phyloP scores from a whole-genome alignment of 1,140 invertebrate species.

The Drosophila obscura region DNA sequence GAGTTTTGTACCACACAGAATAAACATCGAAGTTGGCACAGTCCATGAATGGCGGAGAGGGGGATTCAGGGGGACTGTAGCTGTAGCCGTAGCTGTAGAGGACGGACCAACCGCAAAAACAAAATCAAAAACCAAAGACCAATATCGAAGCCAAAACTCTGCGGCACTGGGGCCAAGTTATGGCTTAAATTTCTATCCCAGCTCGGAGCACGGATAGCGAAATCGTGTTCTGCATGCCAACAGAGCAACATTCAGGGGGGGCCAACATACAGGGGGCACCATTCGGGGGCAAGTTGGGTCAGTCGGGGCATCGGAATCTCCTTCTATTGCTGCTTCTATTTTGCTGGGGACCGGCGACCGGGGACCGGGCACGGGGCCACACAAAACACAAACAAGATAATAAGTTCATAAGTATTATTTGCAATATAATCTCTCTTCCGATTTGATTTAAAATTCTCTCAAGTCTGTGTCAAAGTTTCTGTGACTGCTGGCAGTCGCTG shows the following conservation, averaged over 20 bases:
- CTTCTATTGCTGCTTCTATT: neutral
- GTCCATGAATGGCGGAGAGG: conserved; percentile 20
- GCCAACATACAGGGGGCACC: conserved; percentile 18
- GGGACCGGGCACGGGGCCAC: conserved; percentile 27
- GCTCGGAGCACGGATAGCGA: conserved; percentile 53
- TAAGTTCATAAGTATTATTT: conserved; percentile 83
- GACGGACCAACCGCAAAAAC: conserved; percentile 30
- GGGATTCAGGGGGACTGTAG: conserved; percentile 1
- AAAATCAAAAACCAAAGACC: conserved; percentile 64
- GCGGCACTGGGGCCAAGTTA: conserved; percentile 60
- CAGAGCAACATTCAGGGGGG: conserved; percentile 24
- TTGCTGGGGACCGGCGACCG: conserved; percentile 1
- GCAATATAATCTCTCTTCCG: conserved; percentile 70
- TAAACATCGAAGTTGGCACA: conserved; percentile 78
- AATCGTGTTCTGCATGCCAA: conserved; percentile 75
- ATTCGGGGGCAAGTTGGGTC: conserved; percentile 21
- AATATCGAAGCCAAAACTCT: conserved; percentile 70
- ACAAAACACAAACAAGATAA: conserved; percentile 78
- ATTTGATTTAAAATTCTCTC: conserved; percentile 74
- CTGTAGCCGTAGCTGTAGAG: conserved; percentile 1
- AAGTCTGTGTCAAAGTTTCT: conserved; percentile 69
- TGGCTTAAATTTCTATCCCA: conserved; percentile 78
- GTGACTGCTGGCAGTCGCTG: conserved; percentile 24
- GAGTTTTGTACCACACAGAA: conserved; percentile 77
- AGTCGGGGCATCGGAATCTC: neutral